These are phyloP conservation scores for Clarias batrachus DNA, from an alignment of 2,113 vertebrate genomes.

Conservation along the genomic window DNA sequence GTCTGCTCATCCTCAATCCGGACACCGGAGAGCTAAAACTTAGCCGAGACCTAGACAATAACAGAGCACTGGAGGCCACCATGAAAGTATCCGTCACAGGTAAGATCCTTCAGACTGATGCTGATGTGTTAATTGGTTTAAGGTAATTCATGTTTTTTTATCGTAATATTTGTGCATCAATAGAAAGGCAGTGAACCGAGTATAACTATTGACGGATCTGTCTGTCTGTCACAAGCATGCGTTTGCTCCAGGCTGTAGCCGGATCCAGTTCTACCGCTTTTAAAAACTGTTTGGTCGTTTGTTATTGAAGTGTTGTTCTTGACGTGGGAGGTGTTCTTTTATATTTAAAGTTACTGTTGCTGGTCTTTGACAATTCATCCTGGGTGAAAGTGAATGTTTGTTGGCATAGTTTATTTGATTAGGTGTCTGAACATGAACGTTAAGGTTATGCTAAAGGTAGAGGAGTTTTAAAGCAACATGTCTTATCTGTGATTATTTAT, in stretches of 20 bases:
- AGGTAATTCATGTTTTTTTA: neutral
- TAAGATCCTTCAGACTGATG: conserved; percentile 63
- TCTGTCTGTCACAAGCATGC: conserved; percentile 48
- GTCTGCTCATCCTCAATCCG: conserved; percentile 83
- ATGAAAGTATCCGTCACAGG: conserved; percentile 92
- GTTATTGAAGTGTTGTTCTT: conserved; percentile 59
- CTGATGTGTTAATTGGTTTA: neutral
- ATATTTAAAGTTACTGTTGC: neutral
- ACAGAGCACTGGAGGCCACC: conserved; percentile 88
- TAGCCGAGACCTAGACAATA: conserved; percentile 88
- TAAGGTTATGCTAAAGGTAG: neutral
- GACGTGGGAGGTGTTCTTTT: conserved; percentile 6
- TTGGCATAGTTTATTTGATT: neutral
- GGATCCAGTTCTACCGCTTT: conserved; percentile 70
- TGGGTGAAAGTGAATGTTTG: neutral
- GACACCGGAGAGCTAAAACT: conserved; percentile 88
- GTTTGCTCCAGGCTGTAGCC: conserved; percentile 62
- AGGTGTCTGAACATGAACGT: neutral
- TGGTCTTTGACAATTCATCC: neutral
- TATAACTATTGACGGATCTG: conserved; percentile 9
- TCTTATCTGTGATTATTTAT: neutral
- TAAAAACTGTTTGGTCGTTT: conserved; percentile 55
- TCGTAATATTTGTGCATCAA: neutral
- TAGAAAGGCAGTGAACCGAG: conserved; percentile 17
- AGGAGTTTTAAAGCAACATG: neutral